Conservation (phyloP, 1,140 invertebrate genomes). For the Drosophila azteca region DNA sequence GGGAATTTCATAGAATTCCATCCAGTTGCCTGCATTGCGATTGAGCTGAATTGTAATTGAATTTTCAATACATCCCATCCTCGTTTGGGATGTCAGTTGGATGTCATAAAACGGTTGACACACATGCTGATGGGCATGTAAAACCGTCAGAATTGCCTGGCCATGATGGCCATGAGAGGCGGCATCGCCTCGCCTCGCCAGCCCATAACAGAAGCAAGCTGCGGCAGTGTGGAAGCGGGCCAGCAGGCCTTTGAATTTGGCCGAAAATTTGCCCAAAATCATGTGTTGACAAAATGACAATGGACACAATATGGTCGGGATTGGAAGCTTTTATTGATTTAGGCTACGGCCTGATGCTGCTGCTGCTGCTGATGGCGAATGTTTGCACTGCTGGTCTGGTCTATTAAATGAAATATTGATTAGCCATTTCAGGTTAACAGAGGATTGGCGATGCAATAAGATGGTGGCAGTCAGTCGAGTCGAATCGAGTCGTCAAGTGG, state of each 20-base stretch:
- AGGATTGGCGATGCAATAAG: constrained; percentile 1
- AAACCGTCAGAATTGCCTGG: no score
- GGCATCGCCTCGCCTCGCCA: no score
- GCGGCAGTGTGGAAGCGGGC: constrained; percentile 13
- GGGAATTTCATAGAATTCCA: constrained; percentile 21
- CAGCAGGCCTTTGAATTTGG: not conserved
- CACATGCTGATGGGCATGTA: constrained; percentile 11
- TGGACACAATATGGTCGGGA: constrained; percentile 40
- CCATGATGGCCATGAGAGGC: no score
- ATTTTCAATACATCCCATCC: constrained; percentile 50
- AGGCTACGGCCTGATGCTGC: constrained; percentile 27
- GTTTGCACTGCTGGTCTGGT: constrained; percentile 7
- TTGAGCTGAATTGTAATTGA: constrained; percentile 27
- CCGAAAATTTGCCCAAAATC: constrained; percentile 2
- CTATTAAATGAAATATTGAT: constrained; percentile 25
- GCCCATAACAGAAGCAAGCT: not conserved
- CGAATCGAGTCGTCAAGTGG: no score
- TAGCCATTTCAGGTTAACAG: constrained; percentile 4
- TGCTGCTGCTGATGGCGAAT: constrained; percentile 6
- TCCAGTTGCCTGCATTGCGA: constrained; percentile 10
- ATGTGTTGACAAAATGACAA: constrained; percentile 27
- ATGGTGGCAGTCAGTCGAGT: constrained; percentile 1
- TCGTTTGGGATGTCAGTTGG: constrained; percentile 8
- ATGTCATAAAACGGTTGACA: constrained; percentile 11
- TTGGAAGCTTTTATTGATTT: constrained; percentile 68